Conservation (phyloP, 1,140 invertebrate genomes). For the Apis dorsata region DNA sequence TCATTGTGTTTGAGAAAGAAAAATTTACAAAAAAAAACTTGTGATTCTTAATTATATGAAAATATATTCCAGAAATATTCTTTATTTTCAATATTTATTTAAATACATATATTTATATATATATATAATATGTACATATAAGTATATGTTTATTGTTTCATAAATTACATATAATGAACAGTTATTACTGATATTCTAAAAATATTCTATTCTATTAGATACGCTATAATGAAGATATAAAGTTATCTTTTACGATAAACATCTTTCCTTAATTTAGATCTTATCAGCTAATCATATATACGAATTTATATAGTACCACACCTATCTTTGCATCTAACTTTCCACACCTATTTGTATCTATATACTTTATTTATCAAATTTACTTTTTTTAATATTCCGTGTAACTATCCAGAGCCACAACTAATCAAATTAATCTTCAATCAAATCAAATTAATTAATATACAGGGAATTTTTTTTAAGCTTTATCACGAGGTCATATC, state of each 20-base stretch:
- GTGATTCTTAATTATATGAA: too few species aligned
- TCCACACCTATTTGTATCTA: neutral
- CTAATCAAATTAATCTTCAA: neutral
- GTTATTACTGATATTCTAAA: neutral
- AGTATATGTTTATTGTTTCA: neutral
- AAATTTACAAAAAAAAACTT: too few species aligned
- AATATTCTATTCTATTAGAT: neutral
- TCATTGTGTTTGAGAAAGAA: too few species aligned
- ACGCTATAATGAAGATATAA: neutral
- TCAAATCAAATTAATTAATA: neutral
- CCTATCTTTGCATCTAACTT: conserved; percentile 6
- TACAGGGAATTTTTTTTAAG: neutral
- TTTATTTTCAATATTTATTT: too few species aligned
- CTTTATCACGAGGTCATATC: neutral
- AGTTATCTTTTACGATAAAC: neutral
- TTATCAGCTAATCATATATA: conserved; percentile 5
- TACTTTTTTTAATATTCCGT: neutral
- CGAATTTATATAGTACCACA: neutral
- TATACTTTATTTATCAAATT: neutral
- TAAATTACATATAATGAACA: neutral
- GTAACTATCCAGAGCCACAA: neutral
- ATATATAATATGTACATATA: too few species aligned
- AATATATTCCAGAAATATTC: neutral
- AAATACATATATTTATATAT: neutral
- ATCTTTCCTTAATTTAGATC: neutral